Evolutionary conservation across 2,888 invertebrate species (phyloP).

Genomic region (Drosophila planitibia): DNA sequence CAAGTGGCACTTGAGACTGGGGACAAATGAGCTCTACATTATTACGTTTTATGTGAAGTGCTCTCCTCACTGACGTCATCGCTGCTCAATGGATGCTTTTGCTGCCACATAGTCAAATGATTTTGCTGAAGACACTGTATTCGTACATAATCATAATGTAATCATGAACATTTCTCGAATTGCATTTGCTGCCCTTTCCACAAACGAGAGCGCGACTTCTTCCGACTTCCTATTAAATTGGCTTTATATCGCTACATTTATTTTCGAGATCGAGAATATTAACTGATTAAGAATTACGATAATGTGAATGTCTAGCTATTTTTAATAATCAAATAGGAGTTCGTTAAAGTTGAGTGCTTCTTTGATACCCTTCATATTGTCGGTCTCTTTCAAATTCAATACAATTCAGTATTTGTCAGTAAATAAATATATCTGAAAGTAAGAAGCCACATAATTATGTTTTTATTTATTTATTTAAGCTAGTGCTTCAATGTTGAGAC

Average conservation of each 20-base stretch:
- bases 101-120: constrained; percentile 7
- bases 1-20: constrained; percentile 64
- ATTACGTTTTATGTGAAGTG: constrained; percentile 71
- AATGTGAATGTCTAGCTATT: background rate
- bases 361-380: background rate
- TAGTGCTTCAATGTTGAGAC: too few relatives aligned
- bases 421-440: background rate
- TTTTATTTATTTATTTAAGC: background rate
- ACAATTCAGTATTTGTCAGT: background rate
- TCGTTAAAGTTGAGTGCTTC: background rate
- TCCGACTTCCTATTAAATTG: constrained; percentile 5
- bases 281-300: background rate
- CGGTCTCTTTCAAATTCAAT: background rate
- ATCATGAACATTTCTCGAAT: background rate
- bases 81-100: constrained; percentile 11
- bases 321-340: background rate
- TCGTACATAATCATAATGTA: background rate
- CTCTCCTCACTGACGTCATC: constrained; percentile 58
- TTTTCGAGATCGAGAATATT: background rate
- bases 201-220: background rate
- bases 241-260: constrained; percentile 1
- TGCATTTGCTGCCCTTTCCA: background rate
- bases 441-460: background rate
- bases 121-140: constrained; percentile 15
- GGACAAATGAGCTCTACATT: constrained; percentile 83